phyloP scores from a whole-genome alignment of 2,113 vertebrate species.

The Neodontobutis hainanensis region DNA sequence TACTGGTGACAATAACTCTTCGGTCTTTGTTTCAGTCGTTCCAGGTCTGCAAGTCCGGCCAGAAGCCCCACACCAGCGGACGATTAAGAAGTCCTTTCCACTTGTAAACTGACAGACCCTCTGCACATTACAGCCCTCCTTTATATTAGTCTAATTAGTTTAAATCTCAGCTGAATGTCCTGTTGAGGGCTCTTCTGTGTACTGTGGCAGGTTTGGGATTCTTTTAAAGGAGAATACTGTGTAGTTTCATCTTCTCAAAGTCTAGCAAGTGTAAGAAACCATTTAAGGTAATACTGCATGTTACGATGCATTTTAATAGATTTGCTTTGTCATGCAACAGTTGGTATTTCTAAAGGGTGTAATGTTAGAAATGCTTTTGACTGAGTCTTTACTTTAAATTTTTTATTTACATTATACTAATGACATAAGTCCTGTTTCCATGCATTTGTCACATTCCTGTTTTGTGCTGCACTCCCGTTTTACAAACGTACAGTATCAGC shows the following conservation, averaged over 20 bases:
- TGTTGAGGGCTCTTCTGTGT: conserved; percentile 17
- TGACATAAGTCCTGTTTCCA: background rate
- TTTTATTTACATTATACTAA: background rate
- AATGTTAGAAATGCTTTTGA: conserved; percentile 3
- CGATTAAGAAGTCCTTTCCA: conserved; percentile 58
- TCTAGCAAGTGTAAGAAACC: background rate
- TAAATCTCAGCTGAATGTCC: conserved; percentile 9
- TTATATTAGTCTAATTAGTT: conserved; percentile 24
- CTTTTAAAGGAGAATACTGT: conserved; percentile 42
- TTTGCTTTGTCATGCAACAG: conserved; percentile 8
- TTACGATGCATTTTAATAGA: conserved; percentile 50
- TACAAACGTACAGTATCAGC: conserved; percentile 1
- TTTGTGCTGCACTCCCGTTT: conserved; percentile 48
- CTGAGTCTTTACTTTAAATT: background rate
- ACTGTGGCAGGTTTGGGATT: conserved; percentile 22
- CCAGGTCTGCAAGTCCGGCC: conserved; percentile 76
- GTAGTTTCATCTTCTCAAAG: background rate
- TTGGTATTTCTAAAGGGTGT: background rate
- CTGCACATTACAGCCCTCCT: conserved; percentile 46
- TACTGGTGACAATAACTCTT: conserved; percentile 48
- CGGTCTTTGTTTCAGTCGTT: conserved; percentile 77
- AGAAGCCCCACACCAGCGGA: conserved; percentile 72
- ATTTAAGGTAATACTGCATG: conserved; percentile 7
- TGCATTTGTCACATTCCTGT: conserved; percentile 54
- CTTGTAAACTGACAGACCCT: conserved; percentile 34